These are phyloP conservation scores for Trichonephila clavipes DNA, from an alignment of 1,140 invertebrate species.

Conservation along the genomic window DNA sequence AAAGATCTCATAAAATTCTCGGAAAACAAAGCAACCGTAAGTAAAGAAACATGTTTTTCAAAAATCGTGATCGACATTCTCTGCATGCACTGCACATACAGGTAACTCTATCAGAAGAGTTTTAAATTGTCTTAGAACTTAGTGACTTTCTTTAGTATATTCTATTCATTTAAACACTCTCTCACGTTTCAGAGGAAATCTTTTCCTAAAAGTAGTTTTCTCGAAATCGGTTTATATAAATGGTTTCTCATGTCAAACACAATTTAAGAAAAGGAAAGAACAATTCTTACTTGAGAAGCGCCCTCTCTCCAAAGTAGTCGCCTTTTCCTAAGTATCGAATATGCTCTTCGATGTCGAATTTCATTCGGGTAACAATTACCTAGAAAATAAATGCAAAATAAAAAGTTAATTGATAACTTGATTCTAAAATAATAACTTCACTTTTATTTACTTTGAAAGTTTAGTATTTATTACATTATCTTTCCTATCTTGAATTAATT, in stretches of 20 bases:
- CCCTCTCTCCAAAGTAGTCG: slow-evolving; percentile 96
- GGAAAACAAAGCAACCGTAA: background rate
- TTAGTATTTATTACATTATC: too few species aligned
- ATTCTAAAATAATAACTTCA: too few species aligned
- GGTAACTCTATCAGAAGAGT: background rate
- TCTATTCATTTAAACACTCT: background rate
- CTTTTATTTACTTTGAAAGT: too few species aligned
- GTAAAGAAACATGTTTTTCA: background rate
- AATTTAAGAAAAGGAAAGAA: background rate
- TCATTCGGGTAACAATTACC: slow-evolving; percentile 85
- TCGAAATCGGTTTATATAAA: background rate
- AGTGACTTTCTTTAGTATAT: background rate
- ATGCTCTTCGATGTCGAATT: slow-evolving; percentile 90
- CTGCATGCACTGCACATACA: background rate
- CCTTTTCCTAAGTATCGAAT: slow-evolving; percentile 93
- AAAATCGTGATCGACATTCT: background rate
- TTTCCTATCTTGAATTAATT: too few species aligned
- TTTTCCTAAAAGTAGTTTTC: background rate
- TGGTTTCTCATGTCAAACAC: background rate
- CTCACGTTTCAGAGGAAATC: background rate
- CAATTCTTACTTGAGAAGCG: slow-evolving; percentile 83
- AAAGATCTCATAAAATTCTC: background rate
- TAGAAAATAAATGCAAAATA: background rate
- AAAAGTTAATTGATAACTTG: too few species aligned
- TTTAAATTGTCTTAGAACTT: background rate